These are phyloP conservation scores for Fistularia tabacaria DNA, from an alignment of 2,797 vertebrate species.

Conservation along the genomic window DNA sequence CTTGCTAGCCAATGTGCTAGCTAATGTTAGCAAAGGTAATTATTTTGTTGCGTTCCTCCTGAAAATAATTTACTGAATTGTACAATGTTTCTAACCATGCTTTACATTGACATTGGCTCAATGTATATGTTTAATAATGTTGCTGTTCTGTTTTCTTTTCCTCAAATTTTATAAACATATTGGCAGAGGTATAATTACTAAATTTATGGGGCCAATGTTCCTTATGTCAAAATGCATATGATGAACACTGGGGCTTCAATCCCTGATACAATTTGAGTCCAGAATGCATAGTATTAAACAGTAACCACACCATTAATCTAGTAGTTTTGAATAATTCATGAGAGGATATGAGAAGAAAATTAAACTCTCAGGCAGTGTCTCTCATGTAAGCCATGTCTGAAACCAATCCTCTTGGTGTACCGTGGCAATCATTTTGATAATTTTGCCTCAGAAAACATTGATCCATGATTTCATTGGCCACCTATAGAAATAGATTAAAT, in stretches of 20 bases:
- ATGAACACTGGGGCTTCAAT: background rate
- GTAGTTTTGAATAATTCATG: background rate
- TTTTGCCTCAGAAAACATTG: no score
- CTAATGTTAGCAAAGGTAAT: conserved; percentile 16
- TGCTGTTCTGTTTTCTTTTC: no score
- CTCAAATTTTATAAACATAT: no score
- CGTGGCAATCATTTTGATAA: no score
- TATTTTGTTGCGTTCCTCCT: background rate
- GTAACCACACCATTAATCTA: background rate
- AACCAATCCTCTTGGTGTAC: no score
- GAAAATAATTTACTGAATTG: background rate
- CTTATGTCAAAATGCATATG: background rate
- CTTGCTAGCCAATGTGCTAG: conserved; percentile 4
- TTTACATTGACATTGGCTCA: no score
- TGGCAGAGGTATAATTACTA: no score
- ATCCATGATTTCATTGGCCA: no score
- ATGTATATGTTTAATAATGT: no score
- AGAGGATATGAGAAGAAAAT: conserved; percentile 1
- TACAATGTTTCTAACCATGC: background rate
- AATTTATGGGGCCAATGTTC: no score
- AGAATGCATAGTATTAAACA: background rate
- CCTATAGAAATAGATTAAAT: no score
- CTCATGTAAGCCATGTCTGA: no score
- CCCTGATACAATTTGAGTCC: background rate
- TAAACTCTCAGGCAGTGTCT: background rate